These are phyloP conservation scores for Gadopsis bispinosus DNA, from an alignment of 2,797 vertebrate species.

Conservation along the genomic window DNA sequence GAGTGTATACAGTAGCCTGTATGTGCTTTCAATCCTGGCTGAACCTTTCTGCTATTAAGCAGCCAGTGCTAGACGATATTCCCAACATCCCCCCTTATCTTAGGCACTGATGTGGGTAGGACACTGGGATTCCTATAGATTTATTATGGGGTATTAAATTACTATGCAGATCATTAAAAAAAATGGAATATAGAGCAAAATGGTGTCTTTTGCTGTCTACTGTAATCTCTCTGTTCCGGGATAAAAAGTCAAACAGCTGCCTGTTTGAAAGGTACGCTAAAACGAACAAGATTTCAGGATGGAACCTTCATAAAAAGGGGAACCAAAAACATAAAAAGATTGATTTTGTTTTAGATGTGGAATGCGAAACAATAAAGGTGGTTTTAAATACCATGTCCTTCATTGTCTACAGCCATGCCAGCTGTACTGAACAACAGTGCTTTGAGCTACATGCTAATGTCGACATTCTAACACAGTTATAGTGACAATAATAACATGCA, in stretches of 20 bases:
- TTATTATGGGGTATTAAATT: not conserved
- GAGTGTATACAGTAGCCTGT: not conserved
- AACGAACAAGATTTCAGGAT: not conserved
- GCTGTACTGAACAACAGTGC: not conserved
- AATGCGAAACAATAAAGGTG: no score
- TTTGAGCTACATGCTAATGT: not conserved
- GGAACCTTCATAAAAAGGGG: not conserved
- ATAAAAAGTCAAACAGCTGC: slow-evolving; percentile 1
- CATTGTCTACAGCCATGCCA: no score
- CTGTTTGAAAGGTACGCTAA: not conserved
- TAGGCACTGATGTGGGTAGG: not conserved
- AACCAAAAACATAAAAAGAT: no score
- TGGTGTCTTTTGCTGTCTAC: no score
- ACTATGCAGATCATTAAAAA: not conserved
- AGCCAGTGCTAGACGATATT: not conserved
- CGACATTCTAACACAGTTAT: not conserved
- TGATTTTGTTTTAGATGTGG: no score
- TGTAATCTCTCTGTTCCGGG: not conserved
- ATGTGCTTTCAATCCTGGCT: not conserved
- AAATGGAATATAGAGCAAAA: not conserved
- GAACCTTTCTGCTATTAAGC: not conserved
- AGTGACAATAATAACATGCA: not conserved
- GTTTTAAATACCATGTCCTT: no score
- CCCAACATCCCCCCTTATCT: not conserved
- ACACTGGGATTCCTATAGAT: not conserved